phyloP scores from a whole-genome alignment of 2,113 vertebrate species.

The Caracal caracal region DNA sequence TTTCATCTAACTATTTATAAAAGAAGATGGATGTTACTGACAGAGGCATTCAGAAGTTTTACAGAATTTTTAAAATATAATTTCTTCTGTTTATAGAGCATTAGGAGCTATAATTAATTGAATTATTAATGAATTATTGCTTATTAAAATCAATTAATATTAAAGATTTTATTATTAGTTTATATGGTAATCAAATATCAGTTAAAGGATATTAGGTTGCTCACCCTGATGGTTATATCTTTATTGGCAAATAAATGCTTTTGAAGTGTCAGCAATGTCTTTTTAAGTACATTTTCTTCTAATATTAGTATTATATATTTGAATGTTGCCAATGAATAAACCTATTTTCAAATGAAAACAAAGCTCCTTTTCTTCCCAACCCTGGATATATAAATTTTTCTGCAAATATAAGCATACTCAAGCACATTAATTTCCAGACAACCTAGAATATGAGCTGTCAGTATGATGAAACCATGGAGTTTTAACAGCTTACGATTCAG shows the following conservation, averaged over 20 bases:
- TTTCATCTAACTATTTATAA: slow-evolving; percentile 7
- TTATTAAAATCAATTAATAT: slow-evolving; percentile 21
- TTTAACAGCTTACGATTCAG: not conserved
- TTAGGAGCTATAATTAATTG: slow-evolving; percentile 27
- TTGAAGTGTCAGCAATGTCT: slow-evolving; percentile 5
- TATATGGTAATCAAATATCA: not conserved
- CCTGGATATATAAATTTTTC: not conserved
- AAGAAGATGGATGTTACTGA: slow-evolving; percentile 6
- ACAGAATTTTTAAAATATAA: not conserved
- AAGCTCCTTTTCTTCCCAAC: not conserved
- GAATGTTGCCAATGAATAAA: slow-evolving; percentile 13
- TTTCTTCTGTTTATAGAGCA: not conserved
- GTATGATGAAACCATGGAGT: not conserved
- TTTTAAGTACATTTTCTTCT: slow-evolving; percentile 35
- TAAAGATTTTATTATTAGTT: slow-evolving; percentile 21
- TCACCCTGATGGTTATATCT: slow-evolving; percentile 2
- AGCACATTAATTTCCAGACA: slow-evolving; percentile 13
- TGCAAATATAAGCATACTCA: slow-evolving; percentile 1
- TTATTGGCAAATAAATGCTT: slow-evolving; percentile 19
- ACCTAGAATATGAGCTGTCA: not conserved
- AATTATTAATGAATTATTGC: slow-evolving; percentile 2
- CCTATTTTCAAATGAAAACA: slow-evolving; percentile 21
- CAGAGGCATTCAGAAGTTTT: not conserved
- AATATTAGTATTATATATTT: slow-evolving; percentile 35
- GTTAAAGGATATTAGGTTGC: not conserved